phyloP scores from a whole-genome alignment of 2,113 vertebrate genomes.

The Phocoena sinus region DNA sequence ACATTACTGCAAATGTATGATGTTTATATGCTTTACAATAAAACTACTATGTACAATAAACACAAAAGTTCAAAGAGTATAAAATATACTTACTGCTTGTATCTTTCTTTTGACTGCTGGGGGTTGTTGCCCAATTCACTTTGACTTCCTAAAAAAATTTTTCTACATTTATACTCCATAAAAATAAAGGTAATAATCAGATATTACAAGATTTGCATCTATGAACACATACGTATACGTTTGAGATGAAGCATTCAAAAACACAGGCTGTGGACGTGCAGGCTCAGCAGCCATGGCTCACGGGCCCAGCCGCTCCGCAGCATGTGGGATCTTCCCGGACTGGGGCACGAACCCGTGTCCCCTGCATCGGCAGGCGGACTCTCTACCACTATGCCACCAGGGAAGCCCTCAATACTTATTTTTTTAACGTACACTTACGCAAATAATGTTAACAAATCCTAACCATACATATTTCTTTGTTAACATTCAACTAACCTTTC shows the following conservation, averaged over 20 bases:
- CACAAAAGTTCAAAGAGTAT: background rate
- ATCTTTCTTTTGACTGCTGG: slow-evolving; percentile 99
- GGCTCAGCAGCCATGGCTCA: no score
- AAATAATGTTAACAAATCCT: background rate
- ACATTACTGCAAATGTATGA: slow-evolving; percentile 66
- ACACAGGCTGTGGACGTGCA: no score
- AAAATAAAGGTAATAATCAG: slow-evolving; percentile 48
- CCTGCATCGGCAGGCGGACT: no score
- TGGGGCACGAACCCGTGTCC: no score
- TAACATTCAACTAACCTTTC: slow-evolving; percentile 37
- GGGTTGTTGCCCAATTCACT: slow-evolving; percentile 99
- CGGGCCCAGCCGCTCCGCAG: no score
- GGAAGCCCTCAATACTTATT: background rate
- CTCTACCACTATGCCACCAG: no score
- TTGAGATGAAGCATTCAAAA: slow-evolving; percentile 5
- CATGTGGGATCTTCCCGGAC: no score
- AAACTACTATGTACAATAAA: slow-evolving; percentile 65
- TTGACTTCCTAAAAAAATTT: slow-evolving; percentile 92
- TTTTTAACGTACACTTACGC: background rate
- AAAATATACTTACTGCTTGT: slow-evolving; percentile 95
- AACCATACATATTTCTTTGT: slow-evolving; percentile 4
- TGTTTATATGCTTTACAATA: slow-evolving; percentile 66
- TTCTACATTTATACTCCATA: slow-evolving; percentile 43
- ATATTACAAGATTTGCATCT: background rate
- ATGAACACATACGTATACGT: background rate